These are phyloP conservation scores for Hipposideros armiger DNA, from an alignment of 2,113 vertebrate genomes.

Conservation along the genomic window DNA sequence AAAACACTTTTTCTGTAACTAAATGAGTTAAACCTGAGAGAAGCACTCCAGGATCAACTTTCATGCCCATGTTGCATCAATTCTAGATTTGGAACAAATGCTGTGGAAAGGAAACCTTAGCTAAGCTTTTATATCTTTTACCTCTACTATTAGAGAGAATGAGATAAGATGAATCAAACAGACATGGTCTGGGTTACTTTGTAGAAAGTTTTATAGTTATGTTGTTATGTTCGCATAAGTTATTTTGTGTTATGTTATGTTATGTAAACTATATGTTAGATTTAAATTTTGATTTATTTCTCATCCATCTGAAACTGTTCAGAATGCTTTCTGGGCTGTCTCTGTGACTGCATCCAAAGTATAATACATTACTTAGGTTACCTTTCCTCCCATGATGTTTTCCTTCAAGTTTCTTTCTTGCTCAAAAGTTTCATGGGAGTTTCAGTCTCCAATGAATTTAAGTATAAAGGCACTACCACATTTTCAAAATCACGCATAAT, in stretches of 20 bases:
- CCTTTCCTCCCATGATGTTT: not conserved
- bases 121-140: not conserved
- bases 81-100: not conserved
- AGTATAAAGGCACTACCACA: not conserved
- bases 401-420: not conserved
- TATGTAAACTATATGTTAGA: not conserved
- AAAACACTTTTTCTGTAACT: not conserved
- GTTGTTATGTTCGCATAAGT: not conserved
- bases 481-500: not conserved
- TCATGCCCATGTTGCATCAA: not conserved
- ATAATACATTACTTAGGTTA: not conserved
- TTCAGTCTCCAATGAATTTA: not conserved
- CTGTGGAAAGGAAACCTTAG: not conserved
- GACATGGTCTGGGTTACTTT: not conserved
- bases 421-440: not conserved
- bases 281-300: constrained; percentile 8
- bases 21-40: not conserved
- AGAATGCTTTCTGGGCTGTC: not conserved
- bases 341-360: not conserved
- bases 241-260: not conserved
- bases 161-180: not conserved
- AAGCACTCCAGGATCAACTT: not conserved
- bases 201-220: not conserved
- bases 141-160: not conserved
- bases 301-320: not conserved